phyloP scores from a whole-genome alignment of 2,113 vertebrate species.

The Macaca fascicularis region T2T-MFA8v1.1 NC_088385.1:16426501-16427000 shows the following conservation, averaged over 20 bases:
- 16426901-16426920: background rate
- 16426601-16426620: background rate
- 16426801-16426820: background rate
- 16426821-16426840: background rate
- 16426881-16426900: background rate
- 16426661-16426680: background rate
- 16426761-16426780: background rate
- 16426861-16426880: background rate
- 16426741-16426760: background rate
- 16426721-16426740: background rate
- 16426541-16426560: background rate
- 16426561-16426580: background rate
- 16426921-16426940: background rate
- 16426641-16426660: background rate
- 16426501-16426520: background rate
- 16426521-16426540: background rate
- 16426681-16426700: background rate
- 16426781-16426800: background rate
- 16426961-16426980: background rate
- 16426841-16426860: background rate
- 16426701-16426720: background rate
- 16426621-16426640: background rate
- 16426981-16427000: background rate
- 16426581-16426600: background rate
- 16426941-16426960: background rate